phyloP scores from a whole-genome alignment of 2,797 vertebrate species.

The Rhynchotus rufescens region DNA sequence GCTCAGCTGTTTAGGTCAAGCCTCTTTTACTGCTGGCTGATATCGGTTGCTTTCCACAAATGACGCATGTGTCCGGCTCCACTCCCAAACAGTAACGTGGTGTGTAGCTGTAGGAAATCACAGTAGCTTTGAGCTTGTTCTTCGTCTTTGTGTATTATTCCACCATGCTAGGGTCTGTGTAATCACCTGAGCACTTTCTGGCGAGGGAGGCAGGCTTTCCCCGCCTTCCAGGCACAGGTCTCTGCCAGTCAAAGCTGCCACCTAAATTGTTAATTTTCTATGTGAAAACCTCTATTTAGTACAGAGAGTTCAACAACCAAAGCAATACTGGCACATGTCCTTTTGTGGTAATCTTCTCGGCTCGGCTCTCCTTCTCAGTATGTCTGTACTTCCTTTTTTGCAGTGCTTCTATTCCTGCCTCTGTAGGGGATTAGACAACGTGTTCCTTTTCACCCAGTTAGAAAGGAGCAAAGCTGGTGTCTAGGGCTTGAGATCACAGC shows the following conservation, averaged over 20 bases:
- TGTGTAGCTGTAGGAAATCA: neutral
- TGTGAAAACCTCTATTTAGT: neutral
- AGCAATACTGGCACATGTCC: neutral
- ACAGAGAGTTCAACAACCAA: neutral
- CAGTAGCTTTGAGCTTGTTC: neutral
- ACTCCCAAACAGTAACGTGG: neutral
- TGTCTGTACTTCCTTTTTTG: neutral
- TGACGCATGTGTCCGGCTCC: neutral
- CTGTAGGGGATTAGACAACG: constrained; percentile 44
- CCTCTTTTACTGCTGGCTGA: neutral
- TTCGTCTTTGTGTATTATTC: neutral
- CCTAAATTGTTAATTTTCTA: neutral
- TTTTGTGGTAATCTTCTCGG: neutral
- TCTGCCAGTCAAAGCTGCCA: neutral
- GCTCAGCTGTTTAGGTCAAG: neutral
- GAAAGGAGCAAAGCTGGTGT: constrained; percentile 11
- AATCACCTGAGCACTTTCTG: neutral
- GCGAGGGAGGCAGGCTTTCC: neutral
- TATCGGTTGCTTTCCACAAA: neutral
- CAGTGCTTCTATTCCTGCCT: neutral
- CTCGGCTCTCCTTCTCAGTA: neutral
- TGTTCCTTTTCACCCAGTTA: constrained; percentile 56
- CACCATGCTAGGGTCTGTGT: neutral
- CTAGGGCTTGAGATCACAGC: neutral
- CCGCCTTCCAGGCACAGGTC: neutral